phyloP scores from a whole-genome alignment of 2,113 vertebrate genomes.

The Passer montanus region DNA sequence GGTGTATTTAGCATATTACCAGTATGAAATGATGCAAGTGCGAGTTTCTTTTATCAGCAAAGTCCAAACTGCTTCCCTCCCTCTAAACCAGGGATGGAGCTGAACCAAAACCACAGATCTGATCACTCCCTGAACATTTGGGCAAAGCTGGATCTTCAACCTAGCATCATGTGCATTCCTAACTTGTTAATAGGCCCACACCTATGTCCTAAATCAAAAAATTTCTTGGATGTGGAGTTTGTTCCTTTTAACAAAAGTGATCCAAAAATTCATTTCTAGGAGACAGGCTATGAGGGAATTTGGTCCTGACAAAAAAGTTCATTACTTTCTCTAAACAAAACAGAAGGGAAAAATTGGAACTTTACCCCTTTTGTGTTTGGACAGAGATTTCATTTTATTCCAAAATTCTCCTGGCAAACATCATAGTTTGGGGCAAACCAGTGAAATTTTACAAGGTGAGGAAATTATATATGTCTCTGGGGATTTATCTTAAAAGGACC shows the following conservation, averaged over 20 bases:
- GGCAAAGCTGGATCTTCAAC: background rate
- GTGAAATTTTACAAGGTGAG: slow-evolving; percentile 23
- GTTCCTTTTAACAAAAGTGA: background rate
- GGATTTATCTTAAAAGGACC: background rate
- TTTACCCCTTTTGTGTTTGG: background rate
- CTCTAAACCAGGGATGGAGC: background rate
- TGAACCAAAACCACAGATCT: slow-evolving; percentile 40
- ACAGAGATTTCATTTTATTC: background rate
- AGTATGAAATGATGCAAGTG: background rate
- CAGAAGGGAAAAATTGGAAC: background rate
- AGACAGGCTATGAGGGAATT: background rate
- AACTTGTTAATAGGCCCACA: slow-evolving; percentile 6
- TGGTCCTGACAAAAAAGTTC: background rate
- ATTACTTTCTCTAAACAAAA: background rate
- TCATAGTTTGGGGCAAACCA: background rate
- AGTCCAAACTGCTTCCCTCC: slow-evolving; percentile 1
- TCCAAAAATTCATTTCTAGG: background rate
- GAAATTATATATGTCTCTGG: background rate
- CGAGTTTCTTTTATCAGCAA: background rate
- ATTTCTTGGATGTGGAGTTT: background rate
- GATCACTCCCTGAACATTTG: slow-evolving; percentile 10
- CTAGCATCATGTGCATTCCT: background rate
- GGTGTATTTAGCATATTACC: slow-evolving; percentile 60
- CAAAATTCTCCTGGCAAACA: background rate
- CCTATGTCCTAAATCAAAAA: background rate